These are phyloP conservation scores for Cherax quadricarinatus DNA, from an alignment of 1,140 invertebrate genomes.

Conservation along the genomic window DNA sequence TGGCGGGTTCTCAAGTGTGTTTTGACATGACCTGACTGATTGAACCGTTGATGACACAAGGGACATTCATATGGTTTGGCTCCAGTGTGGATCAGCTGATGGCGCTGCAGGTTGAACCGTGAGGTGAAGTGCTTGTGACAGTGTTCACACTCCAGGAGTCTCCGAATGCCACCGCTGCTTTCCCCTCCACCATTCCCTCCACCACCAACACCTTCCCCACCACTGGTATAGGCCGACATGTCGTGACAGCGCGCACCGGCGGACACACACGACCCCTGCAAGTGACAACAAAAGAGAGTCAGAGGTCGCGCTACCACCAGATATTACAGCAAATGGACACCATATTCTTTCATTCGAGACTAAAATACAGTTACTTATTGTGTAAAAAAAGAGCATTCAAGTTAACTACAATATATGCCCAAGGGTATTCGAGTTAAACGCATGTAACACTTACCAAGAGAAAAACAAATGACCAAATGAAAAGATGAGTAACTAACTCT, in stretches of 20 bases:
- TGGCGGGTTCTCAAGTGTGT: slow-evolving; percentile 72
- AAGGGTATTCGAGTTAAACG: slow-evolving; percentile 28
- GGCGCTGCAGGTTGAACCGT: slow-evolving; percentile 73
- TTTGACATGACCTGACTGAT: slow-evolving; percentile 76
- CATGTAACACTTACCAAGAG: slow-evolving; percentile 27
- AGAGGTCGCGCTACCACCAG: slow-evolving; percentile 62
- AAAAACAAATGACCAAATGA: slow-evolving; percentile 3
- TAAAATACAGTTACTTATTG: slow-evolving; percentile 42
- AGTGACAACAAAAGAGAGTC: slow-evolving; percentile 66
- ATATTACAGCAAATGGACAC: slow-evolving; percentile 40
- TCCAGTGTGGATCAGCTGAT: slow-evolving; percentile 74
- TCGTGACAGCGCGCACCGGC: slow-evolving; percentile 61
- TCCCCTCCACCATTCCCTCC: slow-evolving; percentile 59
- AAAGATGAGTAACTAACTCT: neutral
- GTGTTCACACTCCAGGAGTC: slow-evolving; percentile 74
- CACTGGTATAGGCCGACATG: slow-evolving; percentile 67
- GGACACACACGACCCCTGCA: slow-evolving; percentile 69
- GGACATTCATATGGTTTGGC: slow-evolving; percentile 78
- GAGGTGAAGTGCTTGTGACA: slow-evolving; percentile 75
- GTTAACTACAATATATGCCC: slow-evolving; percentile 41
- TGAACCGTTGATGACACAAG: slow-evolving; percentile 81
- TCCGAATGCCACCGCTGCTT: slow-evolving; percentile 56
- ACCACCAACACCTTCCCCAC: slow-evolving; percentile 47
- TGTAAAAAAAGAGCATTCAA: slow-evolving; percentile 37
- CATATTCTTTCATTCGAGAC: slow-evolving; percentile 42